Evolutionary conservation across 2,888 invertebrate genomes (phyloP).

Genomic region (Nomada ruficornis): DNA sequence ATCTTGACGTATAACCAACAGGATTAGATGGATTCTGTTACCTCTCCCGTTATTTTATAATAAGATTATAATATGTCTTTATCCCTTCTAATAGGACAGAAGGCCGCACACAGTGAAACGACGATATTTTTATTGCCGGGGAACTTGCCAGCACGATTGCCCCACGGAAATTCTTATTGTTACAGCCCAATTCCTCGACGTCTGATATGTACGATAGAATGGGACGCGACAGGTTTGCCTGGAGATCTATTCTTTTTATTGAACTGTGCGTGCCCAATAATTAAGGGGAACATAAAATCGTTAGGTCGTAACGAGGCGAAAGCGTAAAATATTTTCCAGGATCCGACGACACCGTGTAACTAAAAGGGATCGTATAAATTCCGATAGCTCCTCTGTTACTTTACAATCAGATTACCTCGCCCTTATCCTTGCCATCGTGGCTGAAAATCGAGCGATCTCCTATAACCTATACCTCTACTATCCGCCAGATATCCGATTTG

Average conservation of each 20-base stretch:
- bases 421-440: constrained; percentile 26
- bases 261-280: neutral
- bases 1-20: constrained; percentile 25
- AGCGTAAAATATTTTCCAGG: constrained; percentile 1
- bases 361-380: constrained; percentile 31
- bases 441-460: constrained; percentile 30
- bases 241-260: too few species aligned
- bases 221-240: too few species aligned
- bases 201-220: too few species aligned
- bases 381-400: constrained; percentile 24
- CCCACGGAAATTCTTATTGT: neutral
- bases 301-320: neutral
- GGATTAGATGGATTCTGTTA: constrained; percentile 35
- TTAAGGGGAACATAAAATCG: neutral
- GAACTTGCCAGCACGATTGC: neutral
- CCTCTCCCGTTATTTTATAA: constrained; percentile 26
- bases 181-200: too few species aligned
- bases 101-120: neutral
- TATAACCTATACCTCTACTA: neutral
- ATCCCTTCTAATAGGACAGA: constrained; percentile 16
- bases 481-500: constrained; percentile 25
- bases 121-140: neutral
- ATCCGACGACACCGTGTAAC: constrained; percentile 2
- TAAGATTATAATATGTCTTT: constrained; percentile 36
- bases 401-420: constrained; percentile 31